These are phyloP conservation scores for Drymodes brunneopygia DNA, from an alignment of 2,113 vertebrate species.

Conservation along the genomic window DNA sequence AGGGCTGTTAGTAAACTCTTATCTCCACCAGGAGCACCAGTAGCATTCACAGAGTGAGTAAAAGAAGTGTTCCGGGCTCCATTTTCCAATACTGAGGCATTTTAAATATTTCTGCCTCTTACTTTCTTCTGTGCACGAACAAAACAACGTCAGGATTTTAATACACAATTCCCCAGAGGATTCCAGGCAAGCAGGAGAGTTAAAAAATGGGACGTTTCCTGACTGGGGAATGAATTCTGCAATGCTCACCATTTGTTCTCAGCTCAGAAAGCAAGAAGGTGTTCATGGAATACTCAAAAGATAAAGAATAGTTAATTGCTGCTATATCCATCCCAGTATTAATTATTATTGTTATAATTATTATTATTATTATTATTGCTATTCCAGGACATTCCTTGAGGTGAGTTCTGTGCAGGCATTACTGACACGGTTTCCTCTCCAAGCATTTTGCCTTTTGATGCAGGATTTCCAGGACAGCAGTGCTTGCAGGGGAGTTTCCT, in stretches of 20 bases:
- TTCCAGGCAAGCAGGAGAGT: background rate
- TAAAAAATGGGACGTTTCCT: background rate
- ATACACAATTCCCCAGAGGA: background rate
- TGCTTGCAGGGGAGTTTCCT: background rate
- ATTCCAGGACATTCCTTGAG: background rate
- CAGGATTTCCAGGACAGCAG: background rate
- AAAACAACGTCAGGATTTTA: background rate
- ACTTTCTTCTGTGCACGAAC: background rate
- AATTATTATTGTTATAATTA: background rate
- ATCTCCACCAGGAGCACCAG: background rate
- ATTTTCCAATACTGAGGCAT: background rate
- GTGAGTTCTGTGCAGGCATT: background rate
- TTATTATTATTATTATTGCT: background rate
- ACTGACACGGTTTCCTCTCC: background rate
- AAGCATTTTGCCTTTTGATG: background rate
- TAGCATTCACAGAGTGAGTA: background rate
- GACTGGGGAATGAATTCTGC: background rate
- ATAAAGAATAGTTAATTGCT: background rate
- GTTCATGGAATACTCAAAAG: background rate
- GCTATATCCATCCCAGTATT: background rate
- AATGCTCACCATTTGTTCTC: background rate
- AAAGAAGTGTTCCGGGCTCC: background rate
- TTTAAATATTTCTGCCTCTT: background rate
- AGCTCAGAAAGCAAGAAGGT: background rate
- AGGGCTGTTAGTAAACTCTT: background rate